Base-by-base conservation (phyloP, 2,888 invertebrate genomes). In the Ichneumoninae sp. region DNA sequence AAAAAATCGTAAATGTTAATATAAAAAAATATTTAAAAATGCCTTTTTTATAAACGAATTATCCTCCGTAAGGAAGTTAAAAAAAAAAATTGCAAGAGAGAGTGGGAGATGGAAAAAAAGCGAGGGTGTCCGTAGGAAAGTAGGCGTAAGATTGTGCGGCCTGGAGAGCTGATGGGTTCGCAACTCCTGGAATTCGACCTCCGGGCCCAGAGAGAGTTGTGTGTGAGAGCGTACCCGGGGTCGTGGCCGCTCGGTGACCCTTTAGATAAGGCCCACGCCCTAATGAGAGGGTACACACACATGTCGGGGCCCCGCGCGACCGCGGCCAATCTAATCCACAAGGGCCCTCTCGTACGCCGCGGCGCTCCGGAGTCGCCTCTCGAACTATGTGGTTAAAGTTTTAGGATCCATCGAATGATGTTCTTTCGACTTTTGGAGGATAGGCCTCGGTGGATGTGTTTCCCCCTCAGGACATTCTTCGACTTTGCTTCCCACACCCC, bases 201-300 rank as follows among this genome's bases (percentile, higher is more conserved):
- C 89, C 88, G 83, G 75, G 86, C 79, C 36, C 22, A 69, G 69
- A 69, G 69, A 73, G 86, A 65, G 83, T 83, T 86, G 88, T 89
- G 89, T 89, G 89, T 87, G 91, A 90, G 63, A 63, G 30, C 30
- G 90, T 54, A 74, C 89, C 90, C 89, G 92, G 91, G 92, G 92
- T 93, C 91, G 91, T 89, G 87, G 83, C 88, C 79, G 90, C 89
- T 92, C 91, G 92, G 91, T 93, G 93, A 93, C 93, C 93, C 93
- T 90, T 90, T 91, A 92, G 93, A 93, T 93, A 93, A 93, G 92
- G 89, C 92, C 92, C 93, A 93, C 93, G 93, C 93, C 93, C 93
- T 93, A 93, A 93, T 93, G 91, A 93, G 93, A 92, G 93, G 93
- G 92, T 93, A 93, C 90, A 89, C 89, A 87, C 47, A 52, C 52